Conservation (phyloP, 1,140 invertebrate genomes). For the Diorhabda sublineata region DNA sequence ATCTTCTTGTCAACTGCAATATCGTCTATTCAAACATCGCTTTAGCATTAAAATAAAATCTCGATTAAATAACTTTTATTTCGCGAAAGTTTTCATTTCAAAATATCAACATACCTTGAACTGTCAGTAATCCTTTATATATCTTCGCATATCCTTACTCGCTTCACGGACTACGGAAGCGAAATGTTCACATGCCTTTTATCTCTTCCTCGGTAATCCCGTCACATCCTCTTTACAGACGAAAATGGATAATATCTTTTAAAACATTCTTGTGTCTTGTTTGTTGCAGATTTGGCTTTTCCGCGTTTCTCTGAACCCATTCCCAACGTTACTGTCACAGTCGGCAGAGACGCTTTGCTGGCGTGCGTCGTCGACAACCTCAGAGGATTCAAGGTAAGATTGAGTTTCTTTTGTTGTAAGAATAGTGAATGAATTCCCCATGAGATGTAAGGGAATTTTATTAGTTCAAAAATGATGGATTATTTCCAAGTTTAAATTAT, state of each 20-base stretch:
- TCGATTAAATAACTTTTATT: too few species aligned
- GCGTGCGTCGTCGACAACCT: constrained; percentile 94
- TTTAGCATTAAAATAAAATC: too few species aligned
- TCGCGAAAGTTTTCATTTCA: too few species aligned
- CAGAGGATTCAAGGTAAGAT: constrained; percentile 77
- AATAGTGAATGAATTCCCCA: background rate
- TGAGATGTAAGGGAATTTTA: too few species aligned
- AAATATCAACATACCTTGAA: too few species aligned
- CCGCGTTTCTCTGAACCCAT: constrained; percentile 86
- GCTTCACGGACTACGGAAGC: too few species aligned
- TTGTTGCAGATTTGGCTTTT: constrained; percentile 57
- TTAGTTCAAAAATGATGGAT: too few species aligned
- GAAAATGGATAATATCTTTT: constrained; percentile 18
- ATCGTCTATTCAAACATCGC: too few species aligned
- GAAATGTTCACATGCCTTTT: constrained; percentile 2
- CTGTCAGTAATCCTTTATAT: too few species aligned
- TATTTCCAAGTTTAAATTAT: too few species aligned
- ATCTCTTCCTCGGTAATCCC: background rate
- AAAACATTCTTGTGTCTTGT: background rate
- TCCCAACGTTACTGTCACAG: constrained; percentile 87
- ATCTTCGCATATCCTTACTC: too few species aligned
- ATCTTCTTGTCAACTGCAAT: too few species aligned
- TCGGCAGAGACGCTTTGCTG: constrained; percentile 82
- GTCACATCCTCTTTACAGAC: background rate
- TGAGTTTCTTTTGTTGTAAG: background rate